Conservation (phyloP, 1,140 invertebrate genomes). For the Drosophila eugracilis region DNA sequence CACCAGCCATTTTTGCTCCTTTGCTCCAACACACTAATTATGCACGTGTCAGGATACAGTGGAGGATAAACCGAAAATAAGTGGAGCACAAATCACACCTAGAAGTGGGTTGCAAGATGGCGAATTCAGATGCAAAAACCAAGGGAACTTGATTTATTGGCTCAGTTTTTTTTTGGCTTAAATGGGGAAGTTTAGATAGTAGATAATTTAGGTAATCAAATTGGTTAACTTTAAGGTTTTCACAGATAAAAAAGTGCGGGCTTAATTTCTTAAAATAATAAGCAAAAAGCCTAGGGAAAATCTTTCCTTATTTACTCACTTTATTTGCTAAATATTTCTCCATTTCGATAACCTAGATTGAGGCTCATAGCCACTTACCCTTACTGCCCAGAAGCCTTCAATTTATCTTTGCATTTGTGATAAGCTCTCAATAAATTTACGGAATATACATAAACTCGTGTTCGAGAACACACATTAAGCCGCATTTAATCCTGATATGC, state of each 20-base stretch:
- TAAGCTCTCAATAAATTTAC: conserved; percentile 2
- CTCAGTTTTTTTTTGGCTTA: too few relatives aligned
- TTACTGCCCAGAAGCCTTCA: conserved; percentile 1
- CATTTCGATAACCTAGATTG: not conserved
- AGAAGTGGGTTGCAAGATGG: conserved; percentile 3
- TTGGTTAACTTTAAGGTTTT: not conserved
- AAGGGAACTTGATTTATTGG: not conserved
- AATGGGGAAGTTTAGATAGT: too few relatives aligned
- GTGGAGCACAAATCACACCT: conserved; percentile 10
- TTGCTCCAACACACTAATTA: conserved; percentile 69
- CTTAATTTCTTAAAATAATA: too few relatives aligned
- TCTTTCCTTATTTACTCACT: not conserved
- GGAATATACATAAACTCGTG: too few relatives aligned
- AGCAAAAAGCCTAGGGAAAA: not conserved
- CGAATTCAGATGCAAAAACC: not conserved
- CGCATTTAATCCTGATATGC: conserved; percentile 11
- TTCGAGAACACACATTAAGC: not conserved
- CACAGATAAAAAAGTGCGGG: too few relatives aligned
- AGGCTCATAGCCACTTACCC: not conserved
- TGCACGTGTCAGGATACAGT: conserved; percentile 55
- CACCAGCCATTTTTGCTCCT: conserved; percentile 54
- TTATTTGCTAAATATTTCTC: not conserved
- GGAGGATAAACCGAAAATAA: conserved; percentile 18
- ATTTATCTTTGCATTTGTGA: not conserved
- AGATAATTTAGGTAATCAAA: not conserved